Base-by-base conservation (phyloP, 2,888 invertebrate species). In the Tryphoninae sp. region DNA sequence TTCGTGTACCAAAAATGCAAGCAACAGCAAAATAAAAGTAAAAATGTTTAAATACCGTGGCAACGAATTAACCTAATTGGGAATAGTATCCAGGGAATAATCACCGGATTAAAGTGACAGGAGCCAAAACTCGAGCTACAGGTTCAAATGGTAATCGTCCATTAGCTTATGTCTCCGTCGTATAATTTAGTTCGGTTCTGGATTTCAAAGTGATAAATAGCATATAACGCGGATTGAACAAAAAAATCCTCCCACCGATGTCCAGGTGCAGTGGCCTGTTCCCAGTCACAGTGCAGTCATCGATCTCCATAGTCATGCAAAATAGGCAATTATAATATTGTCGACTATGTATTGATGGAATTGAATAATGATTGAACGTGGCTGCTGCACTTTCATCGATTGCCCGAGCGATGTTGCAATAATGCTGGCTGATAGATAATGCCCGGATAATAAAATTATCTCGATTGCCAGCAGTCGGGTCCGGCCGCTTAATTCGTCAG, bases 181-280 rank as follows among this genome's bases (percentile, higher is more conserved):
- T 65, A 33, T 33, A 58, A 74, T 74, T 74, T 65, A 65, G 42
- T 55, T 58, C 19, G 42, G 58, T 65, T 33, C 42, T 23, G 23
- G 23, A 53, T 53, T 23, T 53, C 13, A n/a, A 62, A 40, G 51
- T 53, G 49, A 73, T 64, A 62, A 73, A 16, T 53, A 22, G 33
- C 51, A 23, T 42, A 33, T 49, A 40, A 19, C 40, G 40, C 33
- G 33, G 33, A 33, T 45, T 45, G 13, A 45, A 45, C 9, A 45
- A 45, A 45, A 67, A 51, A 26, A 26, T 67, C 45, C 16, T 51
- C 67, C n/a, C 19, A 19, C 19, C 42, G 40, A 64, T 64, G 42
- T 19, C 42, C 40, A 64, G 45, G 11, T 45, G 45, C 45, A 45
- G 45, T 13, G 3, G 45, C 45, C 13, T 9, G 45, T 13, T 45